Conservation (phyloP, 2,797 vertebrate genomes). For the Acrocephalus scirpaceus region DNA sequence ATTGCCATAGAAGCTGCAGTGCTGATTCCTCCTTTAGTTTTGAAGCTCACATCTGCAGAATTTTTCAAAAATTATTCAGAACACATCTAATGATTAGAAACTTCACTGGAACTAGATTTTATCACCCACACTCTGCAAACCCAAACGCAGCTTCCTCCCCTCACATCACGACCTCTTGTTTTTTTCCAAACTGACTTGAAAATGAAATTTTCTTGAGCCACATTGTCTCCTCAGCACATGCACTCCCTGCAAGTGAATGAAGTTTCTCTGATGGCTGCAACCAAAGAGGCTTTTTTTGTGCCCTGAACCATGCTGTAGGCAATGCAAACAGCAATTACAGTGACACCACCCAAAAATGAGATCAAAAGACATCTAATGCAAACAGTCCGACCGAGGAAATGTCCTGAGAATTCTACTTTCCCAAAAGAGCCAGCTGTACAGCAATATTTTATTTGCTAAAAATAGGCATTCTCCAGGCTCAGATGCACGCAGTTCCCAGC, state of each 20-base stretch:
- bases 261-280: neutral
- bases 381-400: neutral
- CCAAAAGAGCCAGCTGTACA: neutral
- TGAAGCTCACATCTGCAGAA: neutral
- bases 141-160: neutral
- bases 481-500: neutral
- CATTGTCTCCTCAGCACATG: fast-evolving
- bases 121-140: neutral
- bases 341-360: neutral
- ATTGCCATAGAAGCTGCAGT: neutral
- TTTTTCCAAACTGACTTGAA: slow-evolving; percentile 26
- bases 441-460: slow-evolving; percentile 9
- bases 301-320: neutral
- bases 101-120: neutral
- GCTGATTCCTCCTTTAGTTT: neutral
- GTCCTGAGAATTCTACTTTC: neutral
- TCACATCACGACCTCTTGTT: neutral
- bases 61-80: neutral
- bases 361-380: neutral
- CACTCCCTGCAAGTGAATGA: neutral
- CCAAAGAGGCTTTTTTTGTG: neutral
- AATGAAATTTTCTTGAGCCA: neutral
- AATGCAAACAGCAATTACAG: neutral
- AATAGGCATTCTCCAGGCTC: neutral
- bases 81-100: neutral